Base-by-base conservation (phyloP, 2,113 vertebrate genomes). In the Poicephalus gulielmi region DNA sequence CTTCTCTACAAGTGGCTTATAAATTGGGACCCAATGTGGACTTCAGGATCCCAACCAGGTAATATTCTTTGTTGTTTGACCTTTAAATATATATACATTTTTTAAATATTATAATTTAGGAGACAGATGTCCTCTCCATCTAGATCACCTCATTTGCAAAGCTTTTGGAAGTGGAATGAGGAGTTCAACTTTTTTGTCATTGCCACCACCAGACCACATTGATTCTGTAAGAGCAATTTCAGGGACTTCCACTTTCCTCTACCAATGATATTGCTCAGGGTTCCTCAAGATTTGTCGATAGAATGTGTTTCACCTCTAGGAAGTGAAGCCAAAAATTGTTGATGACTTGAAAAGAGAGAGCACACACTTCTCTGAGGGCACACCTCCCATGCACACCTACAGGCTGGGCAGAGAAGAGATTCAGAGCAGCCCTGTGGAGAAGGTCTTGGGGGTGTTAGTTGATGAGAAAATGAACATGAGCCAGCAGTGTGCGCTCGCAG, bases 41-140 rank as follows among this genome's bases (percentile, higher is more conserved):
- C 96, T 99, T 99, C 97, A 98, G 98, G 92, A 98, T 99, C 86
- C 98, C 98, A 96, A 99, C 98, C 46, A 98, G 98, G 98, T 99
- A 97, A 97, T 47, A 23, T 23, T 4, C 57, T 82, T 73, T 47
- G 7, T 71, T 84, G 4, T 49, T 57, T 67, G 15, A 15, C 22
- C 79, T 79, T 53, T 68, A 88, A 88, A 83, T 49, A 37, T 1
- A 83, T 49, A 30, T 1, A 68, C 11, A 13, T 25, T 74, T 92
- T 85, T 63, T 2, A 9, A 78, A 13, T 50, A 44, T 46, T 86
- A 13, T 30, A 2, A 0, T 62, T 64, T 85, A 68, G 62, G 7
- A 10, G 11, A 7, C 49, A 76, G 49, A 35, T 60, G 14, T 9
- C 66, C 6, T 77, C 12, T 28, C 15, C 10, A 67, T 4, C 15